Conservation (phyloP, 2,797 vertebrate genomes). For the Luscinia luscinia region DNA sequence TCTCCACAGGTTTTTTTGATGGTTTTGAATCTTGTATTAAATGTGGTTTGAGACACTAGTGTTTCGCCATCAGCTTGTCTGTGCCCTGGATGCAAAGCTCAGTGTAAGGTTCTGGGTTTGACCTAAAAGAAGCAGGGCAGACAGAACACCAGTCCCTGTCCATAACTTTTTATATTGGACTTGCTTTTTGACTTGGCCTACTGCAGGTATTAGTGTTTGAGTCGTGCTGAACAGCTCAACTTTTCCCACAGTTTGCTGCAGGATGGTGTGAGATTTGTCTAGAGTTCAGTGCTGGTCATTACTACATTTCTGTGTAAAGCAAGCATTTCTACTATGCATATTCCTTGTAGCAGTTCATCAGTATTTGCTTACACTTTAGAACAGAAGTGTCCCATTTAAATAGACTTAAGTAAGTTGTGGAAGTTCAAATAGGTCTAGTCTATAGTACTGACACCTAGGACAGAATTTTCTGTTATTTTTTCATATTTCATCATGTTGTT, state of each 20-base stretch:
- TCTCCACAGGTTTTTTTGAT: background rate
- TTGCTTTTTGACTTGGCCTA: background rate
- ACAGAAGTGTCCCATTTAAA: background rate
- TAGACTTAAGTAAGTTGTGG: background rate
- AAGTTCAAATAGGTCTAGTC: background rate
- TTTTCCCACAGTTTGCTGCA: background rate
- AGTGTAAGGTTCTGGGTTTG: background rate
- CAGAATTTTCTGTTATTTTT: background rate
- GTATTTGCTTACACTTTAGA: background rate
- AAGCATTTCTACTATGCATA: background rate
- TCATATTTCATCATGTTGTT: background rate
- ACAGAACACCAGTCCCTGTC: background rate
- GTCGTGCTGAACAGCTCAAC: background rate
- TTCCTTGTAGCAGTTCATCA: background rate
- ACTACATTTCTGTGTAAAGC: background rate
- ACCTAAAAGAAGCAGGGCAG: background rate
- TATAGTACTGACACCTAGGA: background rate
- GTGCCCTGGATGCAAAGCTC: background rate
- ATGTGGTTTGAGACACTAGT: background rate
- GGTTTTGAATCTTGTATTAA: background rate
- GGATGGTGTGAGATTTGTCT: background rate
- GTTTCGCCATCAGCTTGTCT: background rate
- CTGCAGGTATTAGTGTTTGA: background rate
- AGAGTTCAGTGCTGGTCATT: background rate
- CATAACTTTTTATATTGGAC: background rate